Conservation (phyloP, 2,113 vertebrate genomes). For the Dicentrarchus labrax region DNA sequence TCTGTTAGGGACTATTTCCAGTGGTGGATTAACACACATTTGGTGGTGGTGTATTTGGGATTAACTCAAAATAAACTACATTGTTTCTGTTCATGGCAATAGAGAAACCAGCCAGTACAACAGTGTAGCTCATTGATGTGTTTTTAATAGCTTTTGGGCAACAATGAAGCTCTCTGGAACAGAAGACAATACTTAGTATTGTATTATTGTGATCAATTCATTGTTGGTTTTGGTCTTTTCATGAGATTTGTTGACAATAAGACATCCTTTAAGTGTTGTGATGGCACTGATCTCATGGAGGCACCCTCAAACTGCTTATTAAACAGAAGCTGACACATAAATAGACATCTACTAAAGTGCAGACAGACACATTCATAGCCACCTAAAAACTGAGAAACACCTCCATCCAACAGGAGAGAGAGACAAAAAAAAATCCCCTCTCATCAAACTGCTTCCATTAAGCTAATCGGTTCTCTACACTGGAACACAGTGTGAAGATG, state of each 20-base stretch:
- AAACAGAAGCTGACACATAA: background rate
- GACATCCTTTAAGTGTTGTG: background rate
- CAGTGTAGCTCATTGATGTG: background rate
- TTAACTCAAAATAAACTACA: constrained; percentile 6
- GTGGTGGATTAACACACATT: background rate
- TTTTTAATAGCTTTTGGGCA: background rate
- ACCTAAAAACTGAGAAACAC: background rate
- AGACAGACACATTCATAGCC: background rate
- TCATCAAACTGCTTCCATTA: constrained; percentile 15
- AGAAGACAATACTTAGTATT: background rate
- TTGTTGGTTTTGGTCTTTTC: background rate
- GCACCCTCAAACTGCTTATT: background rate
- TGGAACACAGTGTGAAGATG: constrained; percentile 44
- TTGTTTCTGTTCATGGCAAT: background rate
- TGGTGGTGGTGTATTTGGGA: background rate
- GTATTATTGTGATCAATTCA: background rate
- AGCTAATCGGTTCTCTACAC: constrained; percentile 31
- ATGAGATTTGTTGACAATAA: background rate
- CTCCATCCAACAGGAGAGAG: background rate
- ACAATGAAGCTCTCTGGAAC: background rate
- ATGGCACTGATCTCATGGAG: background rate
- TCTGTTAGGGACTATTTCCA: background rate
- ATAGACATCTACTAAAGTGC: background rate
- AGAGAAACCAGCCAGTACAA: background rate
- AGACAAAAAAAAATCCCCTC: background rate